Conservation (phyloP, 2,113 vertebrate species). For the Coptodon bakossiorum region DNA sequence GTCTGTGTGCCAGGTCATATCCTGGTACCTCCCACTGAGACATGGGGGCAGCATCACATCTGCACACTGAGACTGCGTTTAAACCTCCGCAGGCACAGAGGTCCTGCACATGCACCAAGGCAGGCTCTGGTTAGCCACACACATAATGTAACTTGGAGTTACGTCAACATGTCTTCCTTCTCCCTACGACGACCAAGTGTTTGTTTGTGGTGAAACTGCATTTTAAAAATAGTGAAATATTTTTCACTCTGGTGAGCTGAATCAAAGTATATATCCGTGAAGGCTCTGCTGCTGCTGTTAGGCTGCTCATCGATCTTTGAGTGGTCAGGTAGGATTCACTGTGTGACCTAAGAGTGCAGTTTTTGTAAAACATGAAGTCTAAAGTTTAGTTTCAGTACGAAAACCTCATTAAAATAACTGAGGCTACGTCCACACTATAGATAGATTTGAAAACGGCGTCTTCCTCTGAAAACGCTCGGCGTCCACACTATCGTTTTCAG, state of each 20-base stretch:
- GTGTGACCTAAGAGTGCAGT: fast-evolving
- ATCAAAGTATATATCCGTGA: not conserved
- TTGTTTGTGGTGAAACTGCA: not conserved
- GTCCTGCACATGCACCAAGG: not conserved
- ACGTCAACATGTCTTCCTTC: not conserved
- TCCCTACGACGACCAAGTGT: not conserved
- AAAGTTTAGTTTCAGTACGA: not conserved
- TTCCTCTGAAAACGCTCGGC: fast-evolving
- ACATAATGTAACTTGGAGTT: not conserved
- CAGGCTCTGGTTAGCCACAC: not conserved
- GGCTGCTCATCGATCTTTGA: not conserved
- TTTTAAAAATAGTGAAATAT: not conserved
- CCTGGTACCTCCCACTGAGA: not conserved
- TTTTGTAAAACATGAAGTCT: not conserved
- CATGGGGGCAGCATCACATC: not conserved
- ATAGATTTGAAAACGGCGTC: fast-evolving
- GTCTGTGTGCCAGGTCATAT: not conserved
- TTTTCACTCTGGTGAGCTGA: not conserved
- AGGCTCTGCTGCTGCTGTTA: not conserved
- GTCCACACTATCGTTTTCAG: not conserved
- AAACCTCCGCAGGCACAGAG: not conserved
- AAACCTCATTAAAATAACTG: not conserved
- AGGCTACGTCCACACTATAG: not conserved
- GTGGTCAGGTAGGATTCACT: fast-evolving
- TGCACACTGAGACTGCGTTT: not conserved